phyloP scores from a whole-genome alignment of 2,888 invertebrate genomes.

The Gastracanthus pulcherrimus region DNA sequence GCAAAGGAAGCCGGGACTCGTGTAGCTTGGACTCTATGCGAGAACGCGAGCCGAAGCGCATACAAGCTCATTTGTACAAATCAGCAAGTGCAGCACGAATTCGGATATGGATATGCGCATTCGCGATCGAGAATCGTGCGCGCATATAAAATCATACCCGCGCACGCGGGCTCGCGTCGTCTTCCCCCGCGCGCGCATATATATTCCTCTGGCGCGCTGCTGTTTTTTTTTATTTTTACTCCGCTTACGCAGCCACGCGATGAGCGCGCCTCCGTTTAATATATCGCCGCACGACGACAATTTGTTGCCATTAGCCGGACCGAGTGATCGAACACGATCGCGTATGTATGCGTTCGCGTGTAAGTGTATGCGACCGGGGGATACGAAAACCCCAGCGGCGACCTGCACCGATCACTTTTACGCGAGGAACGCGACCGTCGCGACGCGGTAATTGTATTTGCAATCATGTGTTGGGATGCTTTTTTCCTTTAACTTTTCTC shows the following conservation, averaged over 20 bases:
- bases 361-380: slow-evolving; percentile 8
- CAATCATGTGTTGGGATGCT: not conserved
- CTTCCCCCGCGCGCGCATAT: not conserved
- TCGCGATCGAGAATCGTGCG: slow-evolving; percentile 7
- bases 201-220: not conserved
- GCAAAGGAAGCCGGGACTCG: not conserved
- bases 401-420: not conserved
- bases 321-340: slow-evolving; percentile 67
- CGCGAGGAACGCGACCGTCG: not conserved
- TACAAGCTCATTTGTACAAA: not conserved
- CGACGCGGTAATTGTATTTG: slow-evolving; percentile 25
- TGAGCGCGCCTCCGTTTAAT: slow-evolving; percentile 42
- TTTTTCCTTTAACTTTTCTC: slow-evolving; percentile 1
- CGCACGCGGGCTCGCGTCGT: too few species aligned
- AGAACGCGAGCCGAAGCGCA: slow-evolving; percentile 10
- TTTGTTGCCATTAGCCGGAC: slow-evolving; percentile 69
- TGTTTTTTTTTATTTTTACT: not conserved
- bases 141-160: slow-evolving; percentile 41
- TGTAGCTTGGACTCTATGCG: not conserved
- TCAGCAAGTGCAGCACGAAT: slow-evolving; percentile 19
- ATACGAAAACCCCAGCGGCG: slow-evolving; percentile 1
- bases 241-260: not conserved
- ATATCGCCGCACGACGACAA: slow-evolving; percentile 65
- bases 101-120: slow-evolving; percentile 11
- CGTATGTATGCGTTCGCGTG: slow-evolving; percentile 1